Evolutionary conservation across 2,797 vertebrate genomes (phyloP).

Genomic region (Phrynocephalus vlangalii): DNA sequence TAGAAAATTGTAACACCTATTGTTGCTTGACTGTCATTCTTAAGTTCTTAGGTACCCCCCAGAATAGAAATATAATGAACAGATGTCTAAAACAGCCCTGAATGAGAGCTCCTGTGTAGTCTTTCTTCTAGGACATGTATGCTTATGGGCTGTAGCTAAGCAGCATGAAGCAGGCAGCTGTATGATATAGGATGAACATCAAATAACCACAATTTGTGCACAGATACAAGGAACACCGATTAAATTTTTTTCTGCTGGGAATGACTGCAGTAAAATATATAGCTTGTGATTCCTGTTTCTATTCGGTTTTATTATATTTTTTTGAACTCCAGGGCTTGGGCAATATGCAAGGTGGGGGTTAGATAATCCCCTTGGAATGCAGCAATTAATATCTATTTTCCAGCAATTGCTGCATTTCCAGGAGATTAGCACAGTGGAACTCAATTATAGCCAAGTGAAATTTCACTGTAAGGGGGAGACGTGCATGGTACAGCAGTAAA

Average conservation of each 20-base stretch:
- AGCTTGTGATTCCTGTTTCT: constrained; percentile 25
- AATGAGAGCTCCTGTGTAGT: constrained; percentile 4
- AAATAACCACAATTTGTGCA: constrained; percentile 5
- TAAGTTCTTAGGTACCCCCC: not conserved
- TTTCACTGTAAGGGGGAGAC: constrained; percentile 44
- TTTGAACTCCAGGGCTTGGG: constrained; percentile 40
- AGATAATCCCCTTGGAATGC: constrained; percentile 70
- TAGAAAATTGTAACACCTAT: no score
- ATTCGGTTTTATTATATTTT: not conserved
- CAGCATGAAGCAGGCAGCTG: constrained; percentile 13
- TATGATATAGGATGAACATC: not conserved
- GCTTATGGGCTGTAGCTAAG: not conserved
- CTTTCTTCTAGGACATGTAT: not conserved
- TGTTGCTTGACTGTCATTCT: not conserved
- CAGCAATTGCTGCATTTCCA: constrained; percentile 70
- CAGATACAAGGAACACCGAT: not conserved
- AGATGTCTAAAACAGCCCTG: constrained; percentile 12
- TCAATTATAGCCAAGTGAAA: constrained; percentile 60
- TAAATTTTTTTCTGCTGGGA: constrained; percentile 41
- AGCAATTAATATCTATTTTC: constrained; percentile 66
- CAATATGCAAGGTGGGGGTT: constrained; percentile 45
- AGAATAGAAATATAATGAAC: not conserved
- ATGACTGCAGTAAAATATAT: constrained; percentile 41
- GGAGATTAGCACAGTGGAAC: constrained; percentile 67
- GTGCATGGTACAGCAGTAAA: constrained; percentile 51